A percentile compares a stretch with the other conserved stretches of the same genome.
Evolutionary conservation across 2,113 vertebrate genomes (phyloP).

Genomic region (Panthera tigris): DNA sequence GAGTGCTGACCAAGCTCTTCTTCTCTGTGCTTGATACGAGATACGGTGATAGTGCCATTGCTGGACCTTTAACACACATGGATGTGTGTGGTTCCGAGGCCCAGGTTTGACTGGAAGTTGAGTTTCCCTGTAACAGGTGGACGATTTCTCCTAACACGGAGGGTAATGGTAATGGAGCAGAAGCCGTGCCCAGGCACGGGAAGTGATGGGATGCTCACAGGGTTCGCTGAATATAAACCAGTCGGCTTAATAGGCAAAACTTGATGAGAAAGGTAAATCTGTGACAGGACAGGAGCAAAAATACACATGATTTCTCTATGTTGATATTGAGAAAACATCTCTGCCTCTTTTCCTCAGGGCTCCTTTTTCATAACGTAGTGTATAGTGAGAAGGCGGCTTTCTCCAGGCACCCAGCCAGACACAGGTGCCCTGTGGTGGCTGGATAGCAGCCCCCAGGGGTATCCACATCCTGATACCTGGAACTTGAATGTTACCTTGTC

Average conservation of each 20-base stretch:
- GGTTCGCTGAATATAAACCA: neutral
- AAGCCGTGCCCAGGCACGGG: neutral
- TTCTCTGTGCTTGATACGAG: neutral
- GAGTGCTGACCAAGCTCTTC: slow-evolving; percentile 81
- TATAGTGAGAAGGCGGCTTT: neutral
- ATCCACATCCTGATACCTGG: neutral
- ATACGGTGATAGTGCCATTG: neutral
- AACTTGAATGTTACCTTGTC: neutral
- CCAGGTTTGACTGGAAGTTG: neutral
- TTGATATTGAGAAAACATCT: neutral
- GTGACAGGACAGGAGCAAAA: neutral
- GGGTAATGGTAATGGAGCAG: neutral
- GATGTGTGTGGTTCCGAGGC: neutral
- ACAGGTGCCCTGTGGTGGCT: neutral
- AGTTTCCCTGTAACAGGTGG: neutral
- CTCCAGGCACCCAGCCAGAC: neutral
- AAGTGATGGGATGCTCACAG: neutral
- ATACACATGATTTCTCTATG: neutral
- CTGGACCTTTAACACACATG: too few species aligned
- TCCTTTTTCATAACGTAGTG: neutral
- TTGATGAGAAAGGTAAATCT: neutral
- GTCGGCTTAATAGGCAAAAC: neutral
- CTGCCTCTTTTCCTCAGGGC: neutral
- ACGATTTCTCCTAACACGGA: neutral
- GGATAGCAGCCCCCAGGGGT: neutral